A percentile compares a stretch with the other conserved stretches of the same genome.
Evolutionary conservation across 1,140 invertebrate species (phyloP).

Genomic region (Drosophila erecta): DNA sequence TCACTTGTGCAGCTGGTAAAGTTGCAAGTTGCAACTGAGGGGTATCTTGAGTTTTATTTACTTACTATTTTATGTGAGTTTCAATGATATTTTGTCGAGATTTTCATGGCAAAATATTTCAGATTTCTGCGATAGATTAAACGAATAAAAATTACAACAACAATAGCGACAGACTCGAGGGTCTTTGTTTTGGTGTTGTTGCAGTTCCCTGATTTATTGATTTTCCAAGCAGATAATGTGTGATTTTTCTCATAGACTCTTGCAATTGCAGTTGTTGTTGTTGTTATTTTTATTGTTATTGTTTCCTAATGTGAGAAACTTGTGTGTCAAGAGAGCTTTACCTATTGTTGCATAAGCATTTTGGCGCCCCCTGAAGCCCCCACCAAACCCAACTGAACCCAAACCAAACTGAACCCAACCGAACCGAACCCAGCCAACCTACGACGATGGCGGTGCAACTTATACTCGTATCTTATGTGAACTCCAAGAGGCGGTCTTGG

Average conservation of each 20-base stretch:
- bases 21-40: slow-evolving; percentile 12
- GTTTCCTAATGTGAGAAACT: slow-evolving; percentile 78
- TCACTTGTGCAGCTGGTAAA: slow-evolving; percentile 52
- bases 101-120: slow-evolving; percentile 72
- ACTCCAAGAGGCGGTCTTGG: slow-evolving; percentile 47
- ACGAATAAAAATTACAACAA: slow-evolving; percentile 7
- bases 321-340: slow-evolving; percentile 72
- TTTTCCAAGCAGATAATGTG: slow-evolving; percentile 79
- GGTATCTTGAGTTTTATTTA: slow-evolving; percentile 9
- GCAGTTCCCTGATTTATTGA: slow-evolving; percentile 72
- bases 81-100: slow-evolving; percentile 64
- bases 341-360: slow-evolving; percentile 61
- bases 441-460: slow-evolving; percentile 53
- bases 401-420: background rate
- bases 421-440: slow-evolving; percentile 24
- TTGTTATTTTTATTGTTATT: slow-evolving; percentile 21
- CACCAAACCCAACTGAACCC: background rate
- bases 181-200: slow-evolving; percentile 49
- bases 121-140: slow-evolving; percentile 50
- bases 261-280: slow-evolving; percentile 34
- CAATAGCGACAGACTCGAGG: slow-evolving; percentile 8
- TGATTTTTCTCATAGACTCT: slow-evolving; percentile 78
- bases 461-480: slow-evolving; percentile 57
- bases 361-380: slow-evolving; percentile 8
- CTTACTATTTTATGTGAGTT: slow-evolving; percentile 13